These are phyloP conservation scores for Ciconia boyciana DNA, from an alignment of 2,113 vertebrate species.

Conservation along the genomic window DNA sequence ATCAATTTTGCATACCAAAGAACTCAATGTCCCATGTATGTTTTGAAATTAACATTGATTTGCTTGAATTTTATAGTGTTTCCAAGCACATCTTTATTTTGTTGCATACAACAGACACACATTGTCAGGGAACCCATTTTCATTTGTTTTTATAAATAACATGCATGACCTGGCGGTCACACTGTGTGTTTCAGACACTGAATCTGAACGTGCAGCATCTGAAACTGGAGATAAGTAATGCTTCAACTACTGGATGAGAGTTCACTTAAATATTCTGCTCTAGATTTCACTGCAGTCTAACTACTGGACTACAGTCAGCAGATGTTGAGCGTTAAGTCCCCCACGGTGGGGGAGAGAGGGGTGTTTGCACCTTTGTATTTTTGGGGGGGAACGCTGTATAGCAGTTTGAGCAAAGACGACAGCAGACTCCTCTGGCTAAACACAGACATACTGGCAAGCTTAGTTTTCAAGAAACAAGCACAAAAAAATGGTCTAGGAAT, in stretches of 20 bases:
- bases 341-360: neutral
- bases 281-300: neutral
- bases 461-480: neutral
- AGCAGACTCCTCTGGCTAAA: neutral
- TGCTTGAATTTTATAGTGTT: neutral
- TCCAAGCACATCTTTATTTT: neutral
- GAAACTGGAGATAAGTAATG: neutral
- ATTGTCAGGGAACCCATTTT: neutral
- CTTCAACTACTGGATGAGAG: neutral
- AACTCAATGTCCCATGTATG: neutral
- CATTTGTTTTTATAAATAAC: neutral
- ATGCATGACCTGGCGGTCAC: neutral
- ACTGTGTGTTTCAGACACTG: neutral
- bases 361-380: neutral
- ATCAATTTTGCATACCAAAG: neutral
- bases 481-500: neutral
- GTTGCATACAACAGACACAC: neutral
- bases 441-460: neutral
- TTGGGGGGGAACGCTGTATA: fast-evolving
- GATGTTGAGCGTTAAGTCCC: neutral
- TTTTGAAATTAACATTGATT: neutral
- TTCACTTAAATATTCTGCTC: neutral
- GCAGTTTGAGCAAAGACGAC: neutral
- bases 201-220: neutral
- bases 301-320: neutral